Percentiles rank a stretch among this genome's conserved stretches.
Evolutionary conservation across 1,140 invertebrate species (phyloP).

Genomic region (Patella vulgata): DNA sequence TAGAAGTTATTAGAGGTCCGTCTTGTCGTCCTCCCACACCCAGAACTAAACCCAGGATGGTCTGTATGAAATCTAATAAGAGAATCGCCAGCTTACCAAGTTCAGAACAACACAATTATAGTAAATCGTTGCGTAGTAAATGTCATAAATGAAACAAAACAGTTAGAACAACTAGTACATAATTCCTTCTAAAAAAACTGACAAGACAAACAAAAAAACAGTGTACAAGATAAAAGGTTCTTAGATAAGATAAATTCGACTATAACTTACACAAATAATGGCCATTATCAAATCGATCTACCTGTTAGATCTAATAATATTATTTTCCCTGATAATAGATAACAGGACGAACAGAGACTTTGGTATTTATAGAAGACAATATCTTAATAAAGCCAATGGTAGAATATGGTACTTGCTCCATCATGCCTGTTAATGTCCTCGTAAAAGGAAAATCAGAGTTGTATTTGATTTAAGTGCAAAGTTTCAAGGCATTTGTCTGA

Average conservation of each 20-base stretch:
- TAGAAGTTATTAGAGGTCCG: neutral
- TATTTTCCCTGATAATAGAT: slow-evolving; percentile 10
- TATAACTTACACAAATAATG: slow-evolving; percentile 1
- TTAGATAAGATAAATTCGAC: slow-evolving; percentile 1
- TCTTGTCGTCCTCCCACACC: slow-evolving; percentile 2
- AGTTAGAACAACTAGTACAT: neutral
- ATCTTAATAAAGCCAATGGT: neutral
- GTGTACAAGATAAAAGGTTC: slow-evolving; percentile 22
- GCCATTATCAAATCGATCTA: slow-evolving; percentile 19
- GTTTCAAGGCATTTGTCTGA: slow-evolving; percentile 36
- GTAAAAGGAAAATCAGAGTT: too few species aligned
- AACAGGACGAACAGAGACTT: slow-evolving; percentile 16
- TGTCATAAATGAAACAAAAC: neutral
- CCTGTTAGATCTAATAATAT: slow-evolving; percentile 12
- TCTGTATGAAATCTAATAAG: neutral
- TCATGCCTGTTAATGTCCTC: slow-evolving; percentile 25
- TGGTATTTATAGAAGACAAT: slow-evolving; percentile 17
- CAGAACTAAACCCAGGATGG: slow-evolving; percentile 15
- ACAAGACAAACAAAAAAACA: slow-evolving; percentile 5
- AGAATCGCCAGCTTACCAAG: too few species aligned
- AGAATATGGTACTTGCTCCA: slow-evolving; percentile 47
- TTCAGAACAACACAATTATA: neutral
- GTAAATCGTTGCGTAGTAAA: neutral
- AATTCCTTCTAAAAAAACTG: neutral
- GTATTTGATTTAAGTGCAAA: slow-evolving; percentile 40